Evolutionary conservation across 2,888 invertebrate species (phyloP), one percentile per base, ranked within the genome.

Genomic region (Heteromurus nitidus): DNA sequence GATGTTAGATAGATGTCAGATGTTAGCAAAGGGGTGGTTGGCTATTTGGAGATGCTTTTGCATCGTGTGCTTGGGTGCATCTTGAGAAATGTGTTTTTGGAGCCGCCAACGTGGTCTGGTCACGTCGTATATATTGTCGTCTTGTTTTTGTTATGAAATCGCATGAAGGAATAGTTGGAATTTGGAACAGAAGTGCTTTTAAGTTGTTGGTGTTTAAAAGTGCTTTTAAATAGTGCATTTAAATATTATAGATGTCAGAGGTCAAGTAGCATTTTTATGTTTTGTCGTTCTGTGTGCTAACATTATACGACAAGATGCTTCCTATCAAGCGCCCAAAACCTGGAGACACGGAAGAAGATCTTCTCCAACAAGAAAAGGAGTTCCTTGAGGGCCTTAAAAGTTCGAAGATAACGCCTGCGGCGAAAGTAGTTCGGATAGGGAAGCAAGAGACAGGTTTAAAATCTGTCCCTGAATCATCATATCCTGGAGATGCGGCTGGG

Each of bases 291-390:
- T 36, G 36, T 36, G 36, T 9, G 36, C n/a, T n/a, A n/a, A n/a
- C 36, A 36, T 5, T 36, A 36, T 9, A 36, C 36, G 7, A 36
- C 36, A 36, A 36, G 36, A 93, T 93, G 93, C 90, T 91, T 85
- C 90, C 90, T 0, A 26, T 55, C 22, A 82, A 82, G 85, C 90
- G 95, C 85, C 94, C 95, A 0, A 93, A 92, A 88, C 91, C 91
- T 1, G 91, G 91, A 3, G 95, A 95, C 88, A 91, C 91, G 53
- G 95, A 95, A 87, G 93, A 94, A 18, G 95, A 95, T 88, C 91
- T 95, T 44, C 90, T 95, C 22, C 91, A 91, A 77, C 92, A 94
- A 92, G 94, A 95, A 88, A 92, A 93, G 86, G 93, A 93, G 84
- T 95, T 93, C 88, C 88, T 93, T 11, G 91, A 91, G 81, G 91